Conservation (phyloP, 2,888 invertebrate genomes). For the Drosophila engyochracea region DNA sequence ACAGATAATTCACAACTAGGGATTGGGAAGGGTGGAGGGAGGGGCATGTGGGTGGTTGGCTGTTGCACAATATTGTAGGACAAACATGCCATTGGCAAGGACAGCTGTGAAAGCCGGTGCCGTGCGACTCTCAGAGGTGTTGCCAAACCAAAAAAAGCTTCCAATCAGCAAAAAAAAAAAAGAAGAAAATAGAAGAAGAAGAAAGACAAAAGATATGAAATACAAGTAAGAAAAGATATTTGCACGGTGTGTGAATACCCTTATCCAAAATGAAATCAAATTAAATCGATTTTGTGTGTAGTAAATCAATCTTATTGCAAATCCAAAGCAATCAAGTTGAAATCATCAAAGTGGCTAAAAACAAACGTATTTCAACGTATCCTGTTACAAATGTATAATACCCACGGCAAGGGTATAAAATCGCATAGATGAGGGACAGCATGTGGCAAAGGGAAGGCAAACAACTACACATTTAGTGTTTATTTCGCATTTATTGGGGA, state of each 20-base stretch:
- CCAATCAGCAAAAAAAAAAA: conserved; percentile 75
- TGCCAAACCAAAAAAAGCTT: conserved; percentile 72
- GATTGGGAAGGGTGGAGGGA: conserved; percentile 8
- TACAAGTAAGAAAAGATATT: not conserved
- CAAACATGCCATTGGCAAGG: conserved; percentile 77
- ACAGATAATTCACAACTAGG: conserved; percentile 54
- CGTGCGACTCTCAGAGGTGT: conserved; percentile 64
- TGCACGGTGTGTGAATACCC: not conserved
- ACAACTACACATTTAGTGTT: conserved; percentile 78
- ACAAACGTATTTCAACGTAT: not conserved
- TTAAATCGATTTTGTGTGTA: not conserved
- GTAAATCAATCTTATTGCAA: not conserved
- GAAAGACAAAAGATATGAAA: not conserved
- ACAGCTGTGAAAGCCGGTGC: conserved; percentile 66
- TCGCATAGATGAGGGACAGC: not conserved
- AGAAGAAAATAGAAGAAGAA: not conserved
- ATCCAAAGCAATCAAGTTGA: not conserved
- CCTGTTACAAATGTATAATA: not conserved
- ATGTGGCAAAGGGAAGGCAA: conserved; percentile 20
- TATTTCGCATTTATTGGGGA: conserved; percentile 78
- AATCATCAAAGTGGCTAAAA: not conserved
- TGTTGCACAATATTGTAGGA: conserved; percentile 39
- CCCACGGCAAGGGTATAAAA: conserved; percentile 2
- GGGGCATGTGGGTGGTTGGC: conserved; percentile 12
- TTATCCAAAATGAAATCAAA: not conserved